Evolutionary conservation across 2,888 invertebrate species (phyloP).

Genomic region (Cephus runcator): DNA sequence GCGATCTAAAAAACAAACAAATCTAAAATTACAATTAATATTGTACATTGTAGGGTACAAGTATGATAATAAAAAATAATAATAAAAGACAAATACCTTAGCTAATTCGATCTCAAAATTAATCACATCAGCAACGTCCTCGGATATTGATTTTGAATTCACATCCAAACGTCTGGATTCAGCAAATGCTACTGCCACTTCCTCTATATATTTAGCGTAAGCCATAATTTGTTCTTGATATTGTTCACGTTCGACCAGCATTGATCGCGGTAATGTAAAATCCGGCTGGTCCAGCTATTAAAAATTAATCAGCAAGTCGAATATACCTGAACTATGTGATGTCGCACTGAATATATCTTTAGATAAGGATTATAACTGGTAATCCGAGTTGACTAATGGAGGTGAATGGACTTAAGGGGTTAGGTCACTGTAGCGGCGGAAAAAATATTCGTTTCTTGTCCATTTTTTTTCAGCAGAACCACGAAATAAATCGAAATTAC

Average conservation of each 20-base stretch:
- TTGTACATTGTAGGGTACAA: background rate
- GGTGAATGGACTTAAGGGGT: background rate
- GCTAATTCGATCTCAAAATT: constrained; percentile 67
- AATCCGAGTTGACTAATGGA: background rate
- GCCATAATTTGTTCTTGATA: constrained; percentile 24
- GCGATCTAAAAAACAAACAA: constrained; percentile 2
- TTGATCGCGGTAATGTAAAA: background rate
- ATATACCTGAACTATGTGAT: background rate
- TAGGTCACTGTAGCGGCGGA: too few species aligned
- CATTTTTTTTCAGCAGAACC: too few species aligned
- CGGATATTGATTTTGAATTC: constrained; percentile 25
- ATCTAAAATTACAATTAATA: background rate
- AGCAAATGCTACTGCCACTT: constrained; percentile 31
- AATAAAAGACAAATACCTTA: constrained; percentile 53
- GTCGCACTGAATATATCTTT: background rate
- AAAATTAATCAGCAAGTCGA: background rate
- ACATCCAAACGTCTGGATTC: constrained; percentile 29
- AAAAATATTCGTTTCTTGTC: too few species aligned
- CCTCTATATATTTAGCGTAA: constrained; percentile 29
- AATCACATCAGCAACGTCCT: constrained; percentile 63
- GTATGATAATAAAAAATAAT: background rate
- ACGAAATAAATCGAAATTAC: too few species aligned
- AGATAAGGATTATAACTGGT: background rate
- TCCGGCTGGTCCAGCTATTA: constrained; percentile 3
- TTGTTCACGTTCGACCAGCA: background rate